A percentile compares a stretch with the other conserved stretches of the same genome.
Evolutionary conservation across 2,113 vertebrate species (phyloP).

Genomic region (Anarhynchus alexandrinus): DNA sequence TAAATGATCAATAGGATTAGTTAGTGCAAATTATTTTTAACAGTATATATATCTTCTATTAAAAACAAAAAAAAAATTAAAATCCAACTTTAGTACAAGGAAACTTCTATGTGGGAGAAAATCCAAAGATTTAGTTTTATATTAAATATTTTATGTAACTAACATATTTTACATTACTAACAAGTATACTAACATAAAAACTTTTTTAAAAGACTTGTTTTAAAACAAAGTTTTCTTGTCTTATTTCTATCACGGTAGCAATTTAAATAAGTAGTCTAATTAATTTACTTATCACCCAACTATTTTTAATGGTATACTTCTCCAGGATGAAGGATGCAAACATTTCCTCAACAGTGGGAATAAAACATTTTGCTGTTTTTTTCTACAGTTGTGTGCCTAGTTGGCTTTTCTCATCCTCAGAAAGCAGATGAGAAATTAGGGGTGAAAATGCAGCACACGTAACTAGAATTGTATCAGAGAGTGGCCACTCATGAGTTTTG

Average conservation of each 20-base stretch:
- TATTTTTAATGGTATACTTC: neutral
- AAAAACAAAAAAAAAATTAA: neutral
- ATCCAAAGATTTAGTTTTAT: neutral
- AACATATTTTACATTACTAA: neutral
- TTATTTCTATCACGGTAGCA: neutral
- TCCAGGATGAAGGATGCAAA: constrained; percentile 12
- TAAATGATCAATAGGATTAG: neutral
- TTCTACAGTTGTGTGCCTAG: neutral
- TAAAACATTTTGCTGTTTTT: neutral
- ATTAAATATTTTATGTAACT: neutral
- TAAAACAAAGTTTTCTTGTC: neutral
- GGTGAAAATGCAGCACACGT: neutral
- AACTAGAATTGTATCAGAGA: neutral
- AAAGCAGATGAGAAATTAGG: neutral
- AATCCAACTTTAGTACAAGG: neutral
- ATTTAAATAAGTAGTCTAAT: neutral
- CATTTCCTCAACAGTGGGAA: neutral
- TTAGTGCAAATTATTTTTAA: neutral
- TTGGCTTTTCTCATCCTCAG: neutral
- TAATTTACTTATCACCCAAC: neutral
- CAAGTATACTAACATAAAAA: neutral
- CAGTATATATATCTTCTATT: neutral
- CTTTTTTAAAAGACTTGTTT: neutral
- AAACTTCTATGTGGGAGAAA: neutral
- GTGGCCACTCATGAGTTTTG: neutral